Evolutionary conservation across 2,113 vertebrate species (phyloP).

Genomic region (Solenodon paradoxus): DNA sequence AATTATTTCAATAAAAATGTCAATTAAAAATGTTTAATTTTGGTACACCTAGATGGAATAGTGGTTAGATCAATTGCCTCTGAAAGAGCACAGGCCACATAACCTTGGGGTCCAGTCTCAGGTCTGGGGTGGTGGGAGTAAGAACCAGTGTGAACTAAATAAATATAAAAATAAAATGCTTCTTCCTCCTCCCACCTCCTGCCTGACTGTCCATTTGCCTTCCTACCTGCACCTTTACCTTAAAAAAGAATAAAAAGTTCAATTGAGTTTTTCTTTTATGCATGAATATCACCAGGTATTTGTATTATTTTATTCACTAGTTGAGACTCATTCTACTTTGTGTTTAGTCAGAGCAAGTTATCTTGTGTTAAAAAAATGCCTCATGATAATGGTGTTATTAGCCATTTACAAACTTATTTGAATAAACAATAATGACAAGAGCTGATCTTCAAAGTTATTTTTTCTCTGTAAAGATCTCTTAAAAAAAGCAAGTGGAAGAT

Average conservation of each 20-base stretch:
- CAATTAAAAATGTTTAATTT: background rate
- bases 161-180: too few species aligned
- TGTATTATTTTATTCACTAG: slow-evolving; percentile 10
- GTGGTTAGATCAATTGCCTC: too few species aligned
- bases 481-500: background rate
- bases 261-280: too few species aligned
- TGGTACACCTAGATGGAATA: too few species aligned
- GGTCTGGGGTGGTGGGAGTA: too few species aligned
- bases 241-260: too few species aligned
- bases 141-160: too few species aligned
- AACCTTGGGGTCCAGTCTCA: too few species aligned
- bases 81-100: too few species aligned
- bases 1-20: background rate
- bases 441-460: slow-evolving; percentile 18
- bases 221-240: too few species aligned
- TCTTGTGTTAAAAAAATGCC: background rate
- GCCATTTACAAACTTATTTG: background rate
- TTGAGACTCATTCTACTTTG: background rate
- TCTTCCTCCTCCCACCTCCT: too few species aligned
- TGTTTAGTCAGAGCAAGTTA: background rate
- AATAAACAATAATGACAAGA: background rate
- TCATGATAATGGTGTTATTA: background rate
- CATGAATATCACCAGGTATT: background rate
- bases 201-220: too few species aligned
- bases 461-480: background rate